A percentile compares a stretch with the other conserved stretches of the same genome.
phyloP scores from a whole-genome alignment of 1,140 invertebrate genomes.

The Chymomyza costata region DNA sequence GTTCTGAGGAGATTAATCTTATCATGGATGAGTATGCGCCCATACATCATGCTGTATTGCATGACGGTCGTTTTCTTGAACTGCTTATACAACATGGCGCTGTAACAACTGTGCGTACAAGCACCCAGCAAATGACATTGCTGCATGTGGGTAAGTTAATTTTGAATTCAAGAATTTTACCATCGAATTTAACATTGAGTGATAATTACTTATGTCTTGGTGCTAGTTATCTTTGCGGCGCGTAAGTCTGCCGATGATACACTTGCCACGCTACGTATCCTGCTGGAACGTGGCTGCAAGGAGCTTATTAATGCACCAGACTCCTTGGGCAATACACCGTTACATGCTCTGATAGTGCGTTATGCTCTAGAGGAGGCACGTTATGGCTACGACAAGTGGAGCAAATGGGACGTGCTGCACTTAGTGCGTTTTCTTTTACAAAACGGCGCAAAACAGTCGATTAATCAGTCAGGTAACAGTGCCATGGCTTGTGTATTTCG shows the following conservation, averaged over 20 bases:
- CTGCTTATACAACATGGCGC: slow-evolving; percentile 81
- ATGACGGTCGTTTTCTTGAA: slow-evolving; percentile 82
- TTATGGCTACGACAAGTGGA: slow-evolving; percentile 83
- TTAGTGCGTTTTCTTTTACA: slow-evolving; percentile 80
- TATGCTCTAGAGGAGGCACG: slow-evolving; percentile 83
- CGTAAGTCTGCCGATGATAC: slow-evolving; percentile 84
- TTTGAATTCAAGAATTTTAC: no score
- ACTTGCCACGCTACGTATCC: slow-evolving; percentile 79
- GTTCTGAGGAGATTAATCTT: slow-evolving; percentile 84
- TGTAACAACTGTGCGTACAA: slow-evolving; percentile 81
- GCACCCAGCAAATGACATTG: slow-evolving; percentile 85
- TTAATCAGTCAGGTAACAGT: slow-evolving; percentile 83
- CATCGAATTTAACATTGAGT: no score
- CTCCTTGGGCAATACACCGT: slow-evolving; percentile 81
- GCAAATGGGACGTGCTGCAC: slow-evolving; percentile 84
- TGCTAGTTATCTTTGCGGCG: slow-evolving; percentile 79
- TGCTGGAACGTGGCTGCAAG: slow-evolving; percentile 82
- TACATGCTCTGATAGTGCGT: slow-evolving; percentile 82
- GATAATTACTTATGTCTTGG: no score
- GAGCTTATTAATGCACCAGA: slow-evolving; percentile 85
- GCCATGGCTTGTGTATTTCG: slow-evolving; percentile 83
- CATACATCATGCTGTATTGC: slow-evolving; percentile 83
- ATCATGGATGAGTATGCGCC: slow-evolving; percentile 87
- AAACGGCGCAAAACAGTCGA: slow-evolving; percentile 81
- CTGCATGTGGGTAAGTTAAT: slow-evolving; percentile 79